Evolutionary conservation across 2,888 invertebrate species (phyloP).

Genomic region (Chymomyza amoena): DNA sequence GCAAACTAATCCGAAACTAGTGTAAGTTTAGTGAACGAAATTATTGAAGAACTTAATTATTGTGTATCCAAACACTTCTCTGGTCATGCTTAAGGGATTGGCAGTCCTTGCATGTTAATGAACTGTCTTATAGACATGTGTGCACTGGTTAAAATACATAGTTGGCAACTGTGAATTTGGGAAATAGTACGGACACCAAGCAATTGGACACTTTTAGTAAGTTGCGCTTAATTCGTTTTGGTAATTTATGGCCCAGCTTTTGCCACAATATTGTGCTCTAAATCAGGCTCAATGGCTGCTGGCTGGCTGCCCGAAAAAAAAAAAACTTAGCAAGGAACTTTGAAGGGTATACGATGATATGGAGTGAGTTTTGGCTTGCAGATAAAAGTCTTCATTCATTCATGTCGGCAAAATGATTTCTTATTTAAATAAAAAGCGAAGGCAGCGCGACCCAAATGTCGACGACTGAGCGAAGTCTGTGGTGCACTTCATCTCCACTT

Average conservation of each 20-base stretch:
- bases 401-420: constrained; percentile 74
- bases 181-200: neutral
- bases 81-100: constrained; percentile 6
- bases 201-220: constrained; percentile 60
- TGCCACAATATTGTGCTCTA: constrained; percentile 41
- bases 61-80: constrained; percentile 33
- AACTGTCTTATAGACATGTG: constrained; percentile 44
- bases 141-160: constrained; percentile 72
- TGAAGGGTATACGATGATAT: neutral
- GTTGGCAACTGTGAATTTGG: constrained; percentile 59
- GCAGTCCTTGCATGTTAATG: constrained; percentile 60
- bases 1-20: constrained; percentile 61
- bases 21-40: constrained; percentile 61
- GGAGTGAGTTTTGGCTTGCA: constrained; percentile 23
- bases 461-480: neutral
- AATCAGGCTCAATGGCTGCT: constrained; percentile 33
- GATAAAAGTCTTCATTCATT: constrained; percentile 75
- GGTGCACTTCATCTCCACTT: neutral
- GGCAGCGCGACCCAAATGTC: constrained; percentile 23
- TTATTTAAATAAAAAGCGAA: constrained; percentile 73
- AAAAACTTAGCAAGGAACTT: constrained; percentile 21
- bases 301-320: neutral
- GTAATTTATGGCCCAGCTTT: constrained; percentile 69
- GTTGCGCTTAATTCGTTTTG: constrained; percentile 72
- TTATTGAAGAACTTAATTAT: constrained; percentile 63